Percentiles rank a stretch among this genome's conserved stretches.
Evolutionary conservation across 2,888 invertebrate genomes (phyloP).

Genomic region (Aphodius sticticus): DNA sequence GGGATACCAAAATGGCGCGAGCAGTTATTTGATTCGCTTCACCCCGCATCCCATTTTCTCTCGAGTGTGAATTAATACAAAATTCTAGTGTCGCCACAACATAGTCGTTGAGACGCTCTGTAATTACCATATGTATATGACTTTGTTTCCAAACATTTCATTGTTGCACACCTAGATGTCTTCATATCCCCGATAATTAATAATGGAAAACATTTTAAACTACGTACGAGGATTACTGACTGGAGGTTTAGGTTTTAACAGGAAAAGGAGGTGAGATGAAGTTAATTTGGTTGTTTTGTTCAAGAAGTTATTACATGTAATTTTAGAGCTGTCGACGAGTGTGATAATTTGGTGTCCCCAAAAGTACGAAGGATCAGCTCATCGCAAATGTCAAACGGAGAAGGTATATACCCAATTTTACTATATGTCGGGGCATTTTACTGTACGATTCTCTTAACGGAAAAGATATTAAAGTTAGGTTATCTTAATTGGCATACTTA

Average conservation of each 20-base stretch:
- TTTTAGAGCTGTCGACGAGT: conserved; percentile 41
- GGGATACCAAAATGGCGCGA: conserved; percentile 34
- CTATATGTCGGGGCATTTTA: background rate
- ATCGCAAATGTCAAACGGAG: conserved; percentile 48
- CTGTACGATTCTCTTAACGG: background rate
- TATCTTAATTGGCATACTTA: conserved; percentile 7
- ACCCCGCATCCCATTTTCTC: background rate
- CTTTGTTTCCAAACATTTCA: background rate
- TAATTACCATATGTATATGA: background rate
- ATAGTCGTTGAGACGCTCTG: background rate
- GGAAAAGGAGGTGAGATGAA: conserved; percentile 29
- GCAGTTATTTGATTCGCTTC: conserved; percentile 36
- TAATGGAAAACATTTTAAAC: conserved; percentile 34
- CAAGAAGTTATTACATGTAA: background rate
- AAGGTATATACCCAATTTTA: conserved; percentile 44
- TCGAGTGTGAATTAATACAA: background rate
- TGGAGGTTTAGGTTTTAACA: conserved; percentile 14
- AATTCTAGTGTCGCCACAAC: background rate
- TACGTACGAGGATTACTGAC: conserved; percentile 26
- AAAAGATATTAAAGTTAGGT: background rate
- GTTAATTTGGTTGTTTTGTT: background rate
- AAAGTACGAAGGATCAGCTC: conserved; percentile 53
- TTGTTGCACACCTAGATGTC: conserved; percentile 15
- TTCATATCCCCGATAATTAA: conserved; percentile 20
- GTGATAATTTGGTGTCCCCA: conserved; percentile 45